Base-by-base conservation (phyloP, 2,888 invertebrate species). In the Fabriciana adippe region DNA sequence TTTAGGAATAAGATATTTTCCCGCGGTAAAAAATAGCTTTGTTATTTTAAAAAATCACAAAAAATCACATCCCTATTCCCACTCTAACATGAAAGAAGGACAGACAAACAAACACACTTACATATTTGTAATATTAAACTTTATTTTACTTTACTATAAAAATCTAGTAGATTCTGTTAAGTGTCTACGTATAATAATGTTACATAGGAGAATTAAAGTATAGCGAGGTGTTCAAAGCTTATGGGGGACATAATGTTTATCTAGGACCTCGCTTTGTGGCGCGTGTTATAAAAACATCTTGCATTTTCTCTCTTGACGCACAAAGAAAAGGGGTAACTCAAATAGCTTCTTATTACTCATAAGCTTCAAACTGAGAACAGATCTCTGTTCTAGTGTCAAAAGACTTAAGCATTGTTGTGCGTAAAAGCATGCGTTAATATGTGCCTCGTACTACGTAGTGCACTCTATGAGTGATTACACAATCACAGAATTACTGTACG, bases 321-420 rank as follows among this genome's bases (percentile, higher is more conserved):
- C 61, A 61, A 61, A 61, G 61, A 61, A 48, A 60, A 18, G 48
- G 61, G 61, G 59, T 51, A 41, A 53, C 53, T 61, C 18, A 18
- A 51, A 61, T 61, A 53, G 51, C 61, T 61, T 41, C 61, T 61
- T 61, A 61, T 53, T 50, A 41, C 50, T 35, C 61, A 15, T 21
- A 61, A 61, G 15, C 61, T 18, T 59, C 48, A n/a, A 41, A 41
- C 51, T 61, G 61, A 18, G 51, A 61, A 53, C 41, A 53, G 53
- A 61, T 18, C 51, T 53, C 35, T 61, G 61, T 51, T 61, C 35
- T 61, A 18, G 61, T 61, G 61, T 61, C 61, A 61, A 61, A 61
- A 61, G 61, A 61, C 41, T 61, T 61, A 61, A 61, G 41, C 53
- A 61, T 53, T 61, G 61, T 61, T 5, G 21, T 61, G 61, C 61